Conservation (phyloP, 1,140 invertebrate genomes). For the Drosophila micromelanica region DNA sequence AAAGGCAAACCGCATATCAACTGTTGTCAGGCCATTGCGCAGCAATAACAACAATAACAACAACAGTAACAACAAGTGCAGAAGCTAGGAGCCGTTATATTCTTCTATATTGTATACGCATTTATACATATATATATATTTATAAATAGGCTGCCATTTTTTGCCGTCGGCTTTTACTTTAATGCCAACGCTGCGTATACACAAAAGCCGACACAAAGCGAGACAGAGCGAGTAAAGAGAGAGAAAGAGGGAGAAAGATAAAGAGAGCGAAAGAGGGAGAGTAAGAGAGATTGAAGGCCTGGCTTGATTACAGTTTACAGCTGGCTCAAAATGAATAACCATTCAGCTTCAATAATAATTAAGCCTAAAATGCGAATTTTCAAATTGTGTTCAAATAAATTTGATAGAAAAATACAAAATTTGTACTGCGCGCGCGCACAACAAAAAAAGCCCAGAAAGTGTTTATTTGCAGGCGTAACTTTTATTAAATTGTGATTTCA, state of each 20-base stretch:
- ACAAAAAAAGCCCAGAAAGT: constrained; percentile 18
- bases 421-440: constrained; percentile 51
- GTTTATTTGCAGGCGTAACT: constrained; percentile 81
- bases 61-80: constrained; percentile 1
- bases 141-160: constrained; percentile 74
- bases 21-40: constrained; percentile 56
- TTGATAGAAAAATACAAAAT: constrained; percentile 13
- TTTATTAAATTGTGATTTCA: constrained; percentile 80
- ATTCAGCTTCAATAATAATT: constrained; percentile 27
- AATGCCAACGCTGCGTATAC: constrained; percentile 67
- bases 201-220: constrained; percentile 51
- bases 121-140: constrained; percentile 19
- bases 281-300: too few relatives aligned
- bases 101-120: constrained; percentile 4
- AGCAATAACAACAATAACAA: constrained; percentile 35
- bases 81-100: constrained; percentile 34
- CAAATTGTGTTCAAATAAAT: not conserved
- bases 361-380: constrained; percentile 11
- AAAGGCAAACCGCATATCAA: constrained; percentile 67
- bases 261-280: constrained; percentile 32
- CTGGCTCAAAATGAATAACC: constrained; percentile 16
- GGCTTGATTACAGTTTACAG: constrained; percentile 26
- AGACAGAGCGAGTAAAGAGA: constrained; percentile 24
- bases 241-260: constrained; percentile 42
- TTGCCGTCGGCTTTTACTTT: constrained; percentile 61